phyloP scores from a whole-genome alignment of 2,797 vertebrate genomes.

The Tenualosa thibaudeaui region DNA sequence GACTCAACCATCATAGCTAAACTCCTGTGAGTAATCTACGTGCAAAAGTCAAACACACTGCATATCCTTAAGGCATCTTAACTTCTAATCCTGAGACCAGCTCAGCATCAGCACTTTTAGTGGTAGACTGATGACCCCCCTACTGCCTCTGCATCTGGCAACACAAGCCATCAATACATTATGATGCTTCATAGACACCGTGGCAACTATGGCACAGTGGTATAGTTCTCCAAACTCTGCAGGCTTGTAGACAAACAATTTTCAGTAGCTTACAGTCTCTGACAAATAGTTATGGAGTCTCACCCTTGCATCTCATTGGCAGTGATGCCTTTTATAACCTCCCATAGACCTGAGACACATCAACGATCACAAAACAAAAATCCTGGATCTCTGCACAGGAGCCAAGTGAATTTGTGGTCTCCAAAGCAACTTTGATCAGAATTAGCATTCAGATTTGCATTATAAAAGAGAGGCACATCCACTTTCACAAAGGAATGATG shows the following conservation, averaged over 20 bases:
- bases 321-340: background rate
- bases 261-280: background rate
- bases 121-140: background rate
- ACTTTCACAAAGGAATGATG: slow-evolving; percentile 5
- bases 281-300: background rate
- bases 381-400: background rate
- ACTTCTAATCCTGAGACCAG: background rate
- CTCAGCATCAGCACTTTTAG: background rate
- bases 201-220: background rate
- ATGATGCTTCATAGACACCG: background rate
- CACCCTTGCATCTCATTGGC: background rate
- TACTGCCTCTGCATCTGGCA: background rate
- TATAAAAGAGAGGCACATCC: background rate
- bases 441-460: slow-evolving; percentile 3
- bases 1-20: background rate
- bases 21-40: background rate
- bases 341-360: background rate
- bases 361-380: background rate
- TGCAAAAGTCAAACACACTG: background rate
- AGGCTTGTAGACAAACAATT: background rate
- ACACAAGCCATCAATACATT: background rate
- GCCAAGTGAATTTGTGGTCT: slow-evolving; percentile 10
- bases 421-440: slow-evolving; percentile 24
- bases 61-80: background rate
- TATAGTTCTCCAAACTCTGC: background rate